Evolutionary conservation across 1,140 invertebrate genomes (phyloP).

Genomic region (Proctacanthus coquilletti): DNA sequence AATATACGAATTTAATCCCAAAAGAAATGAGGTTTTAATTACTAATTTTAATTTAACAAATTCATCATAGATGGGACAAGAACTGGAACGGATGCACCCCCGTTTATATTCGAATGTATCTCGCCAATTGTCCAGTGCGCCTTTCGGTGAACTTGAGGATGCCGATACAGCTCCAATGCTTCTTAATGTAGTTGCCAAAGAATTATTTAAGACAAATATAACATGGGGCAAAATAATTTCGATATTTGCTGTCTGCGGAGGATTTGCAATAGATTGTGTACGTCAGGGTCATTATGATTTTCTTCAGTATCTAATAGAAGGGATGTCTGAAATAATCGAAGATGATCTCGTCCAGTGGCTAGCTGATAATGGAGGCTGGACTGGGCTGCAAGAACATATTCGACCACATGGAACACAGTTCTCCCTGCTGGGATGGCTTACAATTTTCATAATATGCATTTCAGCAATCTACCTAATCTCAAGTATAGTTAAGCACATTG

Average conservation of each 20-base stretch:
- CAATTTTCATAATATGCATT: constrained; percentile 21
- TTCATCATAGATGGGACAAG: constrained; percentile 22
- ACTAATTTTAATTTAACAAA: too few species aligned
- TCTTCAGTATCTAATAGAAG: constrained; percentile 41
- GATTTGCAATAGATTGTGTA: constrained; percentile 55
- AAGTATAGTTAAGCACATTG: constrained; percentile 22
- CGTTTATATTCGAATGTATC: constrained; percentile 42
- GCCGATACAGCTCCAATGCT: constrained; percentile 39
- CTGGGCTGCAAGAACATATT: constrained; percentile 31
- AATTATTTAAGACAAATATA: constrained; percentile 41
- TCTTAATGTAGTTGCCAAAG: constrained; percentile 41
- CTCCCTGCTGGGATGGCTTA: constrained; percentile 25
- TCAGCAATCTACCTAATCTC: constrained; percentile 22
- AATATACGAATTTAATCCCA: neutral
- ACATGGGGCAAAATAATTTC: constrained; percentile 54
- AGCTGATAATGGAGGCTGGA: constrained; percentile 53
- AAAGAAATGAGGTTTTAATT: neutral
- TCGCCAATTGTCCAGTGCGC: constrained; percentile 35
- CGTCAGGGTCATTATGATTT: constrained; percentile 47
- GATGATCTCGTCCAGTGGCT: constrained; percentile 51
- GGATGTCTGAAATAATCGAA: constrained; percentile 45
- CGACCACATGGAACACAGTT: constrained; percentile 17
- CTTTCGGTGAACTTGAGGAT: constrained; percentile 34
- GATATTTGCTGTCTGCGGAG: constrained; percentile 49
- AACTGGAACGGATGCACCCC: constrained; percentile 48